A percentile compares a stretch with the other conserved stretches of the same genome.
phyloP scores from a whole-genome alignment of 2,797 vertebrate genomes.

The Chelon labrosus region DNA sequence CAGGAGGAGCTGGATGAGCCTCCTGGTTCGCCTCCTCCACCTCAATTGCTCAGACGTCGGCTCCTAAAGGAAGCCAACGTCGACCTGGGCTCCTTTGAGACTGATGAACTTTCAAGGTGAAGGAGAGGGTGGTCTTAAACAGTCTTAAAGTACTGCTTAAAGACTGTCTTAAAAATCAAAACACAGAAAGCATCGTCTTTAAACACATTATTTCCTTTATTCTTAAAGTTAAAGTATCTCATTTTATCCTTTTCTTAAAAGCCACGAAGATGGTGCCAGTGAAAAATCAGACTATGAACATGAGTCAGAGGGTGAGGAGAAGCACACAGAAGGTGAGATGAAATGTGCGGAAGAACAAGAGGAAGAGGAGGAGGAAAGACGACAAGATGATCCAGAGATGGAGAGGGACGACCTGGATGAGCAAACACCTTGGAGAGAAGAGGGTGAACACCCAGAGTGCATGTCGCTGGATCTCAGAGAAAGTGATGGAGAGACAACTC shows the following conservation, averaged over 20 bases:
- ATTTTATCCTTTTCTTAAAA: slow-evolving; percentile 28
- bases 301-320: slow-evolving; percentile 9
- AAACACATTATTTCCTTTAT: too few species aligned
- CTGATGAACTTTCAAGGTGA: slow-evolving; percentile 73
- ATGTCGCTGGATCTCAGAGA: slow-evolving; percentile 43
- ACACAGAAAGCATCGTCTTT: too few species aligned
- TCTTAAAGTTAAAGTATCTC: neutral
- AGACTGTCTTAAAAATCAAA: too few species aligned
- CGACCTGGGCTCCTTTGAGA: slow-evolving; percentile 77
- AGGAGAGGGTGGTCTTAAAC: neutral
- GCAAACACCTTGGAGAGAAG: slow-evolving; percentile 29
- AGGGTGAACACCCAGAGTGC: slow-evolving; percentile 50
- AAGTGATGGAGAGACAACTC: slow-evolving; percentile 58
- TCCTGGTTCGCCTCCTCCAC: slow-evolving; percentile 26
- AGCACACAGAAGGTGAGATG: neutral
- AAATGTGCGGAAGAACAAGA: slow-evolving; percentile 18
- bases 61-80: slow-evolving; percentile 78
- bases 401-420: slow-evolving; percentile 35
- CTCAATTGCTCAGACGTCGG: slow-evolving; percentile 68
- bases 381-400: neutral
- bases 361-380: slow-evolving; percentile 14
- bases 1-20: slow-evolving; percentile 83
- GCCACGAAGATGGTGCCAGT: slow-evolving; percentile 42
- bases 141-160: too few species aligned
- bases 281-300: slow-evolving; percentile 21